Percentiles rank a stretch among this genome's conserved stretches.
Evolutionary conservation across 2,113 vertebrate genomes (phyloP).

Genomic region (Numida meleagris): DNA sequence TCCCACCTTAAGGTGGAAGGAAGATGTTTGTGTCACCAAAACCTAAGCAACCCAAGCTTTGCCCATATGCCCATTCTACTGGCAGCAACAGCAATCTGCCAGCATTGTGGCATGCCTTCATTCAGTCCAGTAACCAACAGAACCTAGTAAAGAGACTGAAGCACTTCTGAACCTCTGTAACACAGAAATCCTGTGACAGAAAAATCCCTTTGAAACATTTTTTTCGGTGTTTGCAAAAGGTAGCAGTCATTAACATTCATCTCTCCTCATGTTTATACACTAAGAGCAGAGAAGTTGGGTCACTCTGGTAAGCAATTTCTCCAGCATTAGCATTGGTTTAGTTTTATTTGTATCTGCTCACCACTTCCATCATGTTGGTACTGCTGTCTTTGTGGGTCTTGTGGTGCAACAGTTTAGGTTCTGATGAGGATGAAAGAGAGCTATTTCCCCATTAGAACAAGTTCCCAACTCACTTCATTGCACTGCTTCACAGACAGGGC

Average conservation of each 20-base stretch:
- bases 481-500: neutral
- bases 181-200: neutral
- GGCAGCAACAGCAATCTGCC: neutral
- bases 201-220: neutral
- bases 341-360: neutral
- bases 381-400: neutral
- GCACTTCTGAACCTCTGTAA: neutral
- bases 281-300: neutral
- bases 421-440: neutral
- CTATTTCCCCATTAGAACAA: neutral
- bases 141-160: neutral
- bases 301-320: neutral
- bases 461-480: neutral
- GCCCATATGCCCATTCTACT: neutral
- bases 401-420: neutral
- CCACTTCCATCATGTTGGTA: rapidly evolving
- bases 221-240: neutral
- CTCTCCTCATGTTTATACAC: neutral
- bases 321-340: neutral
- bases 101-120: rapidly evolving
- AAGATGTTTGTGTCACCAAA: neutral
- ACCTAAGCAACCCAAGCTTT: neutral
- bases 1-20: neutral
- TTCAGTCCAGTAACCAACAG: neutral
- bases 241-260: neutral